Percentiles rank a stretch among this genome's conserved stretches.
Conservation (phyloP, 2,113 vertebrate species). For the Lichenostomus cassidix region DNA sequence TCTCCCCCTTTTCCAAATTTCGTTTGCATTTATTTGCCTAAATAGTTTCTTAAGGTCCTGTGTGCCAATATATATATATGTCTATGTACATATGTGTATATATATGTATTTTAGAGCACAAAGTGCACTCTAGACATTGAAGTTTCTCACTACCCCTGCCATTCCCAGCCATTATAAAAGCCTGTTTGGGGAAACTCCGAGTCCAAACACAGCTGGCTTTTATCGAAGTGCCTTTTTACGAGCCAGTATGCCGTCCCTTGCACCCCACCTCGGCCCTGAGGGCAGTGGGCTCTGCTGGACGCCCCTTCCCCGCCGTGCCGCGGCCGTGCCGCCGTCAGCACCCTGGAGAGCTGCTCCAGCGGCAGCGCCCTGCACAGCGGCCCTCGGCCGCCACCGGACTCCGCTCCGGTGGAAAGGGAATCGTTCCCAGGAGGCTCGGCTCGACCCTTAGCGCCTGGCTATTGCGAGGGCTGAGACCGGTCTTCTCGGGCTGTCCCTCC, state of each 20-base stretch:
- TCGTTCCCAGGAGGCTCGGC: rapidly evolving
- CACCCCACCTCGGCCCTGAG: background rate
- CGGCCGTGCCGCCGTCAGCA: background rate
- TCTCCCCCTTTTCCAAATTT: background rate
- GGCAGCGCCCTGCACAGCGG: conserved; percentile 37
- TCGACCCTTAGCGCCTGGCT: background rate
- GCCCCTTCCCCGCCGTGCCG: background rate
- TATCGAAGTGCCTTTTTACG: background rate
- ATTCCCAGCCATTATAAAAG: background rate
- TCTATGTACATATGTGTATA: rapidly evolving
- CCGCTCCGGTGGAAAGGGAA: rapidly evolving
- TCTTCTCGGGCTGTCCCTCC: background rate
- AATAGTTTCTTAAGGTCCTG: background rate
- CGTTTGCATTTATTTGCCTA: background rate
- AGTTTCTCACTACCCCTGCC: background rate
- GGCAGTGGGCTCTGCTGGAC: background rate
- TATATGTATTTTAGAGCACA: background rate
- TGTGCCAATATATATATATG: background rate
- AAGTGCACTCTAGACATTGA: background rate
- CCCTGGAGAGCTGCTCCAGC: conserved; percentile 37
- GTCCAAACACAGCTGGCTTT: background rate
- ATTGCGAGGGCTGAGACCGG: background rate
- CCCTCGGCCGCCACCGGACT: rapidly evolving
- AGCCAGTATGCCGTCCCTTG: background rate
- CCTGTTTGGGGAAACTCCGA: background rate